Percentiles rank a stretch among this genome's conserved stretches.
These are phyloP conservation scores for Neosilurus hyrtlii DNA, from an alignment of 2,797 vertebrate genomes.

Conservation along the genomic window DNA sequence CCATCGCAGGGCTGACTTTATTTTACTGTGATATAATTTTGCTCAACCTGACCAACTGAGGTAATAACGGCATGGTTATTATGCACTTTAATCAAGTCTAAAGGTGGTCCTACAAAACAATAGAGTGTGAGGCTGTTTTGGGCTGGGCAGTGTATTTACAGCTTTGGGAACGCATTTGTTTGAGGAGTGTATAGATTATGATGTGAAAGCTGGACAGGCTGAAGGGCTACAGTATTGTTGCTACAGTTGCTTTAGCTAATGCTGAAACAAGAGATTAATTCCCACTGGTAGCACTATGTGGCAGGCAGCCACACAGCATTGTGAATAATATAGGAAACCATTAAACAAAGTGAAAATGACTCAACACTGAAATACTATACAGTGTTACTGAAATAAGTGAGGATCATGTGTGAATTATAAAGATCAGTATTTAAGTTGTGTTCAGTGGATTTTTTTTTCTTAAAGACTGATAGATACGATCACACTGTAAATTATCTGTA, in stretches of 20 bases:
- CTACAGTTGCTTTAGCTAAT: background rate
- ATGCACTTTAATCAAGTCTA: too few species aligned
- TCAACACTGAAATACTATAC: background rate
- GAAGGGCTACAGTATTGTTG: background rate
- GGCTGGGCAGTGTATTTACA: too few species aligned
- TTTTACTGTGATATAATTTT: too few species aligned
- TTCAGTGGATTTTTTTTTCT: background rate
- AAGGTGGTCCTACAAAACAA: too few species aligned
- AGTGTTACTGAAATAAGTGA: background rate
- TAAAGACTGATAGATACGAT: background rate
- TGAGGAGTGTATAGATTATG: background rate
- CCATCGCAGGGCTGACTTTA: too few species aligned
- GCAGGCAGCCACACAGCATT: background rate
- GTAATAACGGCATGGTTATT: too few species aligned
- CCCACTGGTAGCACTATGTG: background rate
- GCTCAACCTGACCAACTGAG: too few species aligned
- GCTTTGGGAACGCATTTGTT: background rate
- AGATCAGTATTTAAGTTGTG: background rate
- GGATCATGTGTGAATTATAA: background rate
- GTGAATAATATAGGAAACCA: background rate
- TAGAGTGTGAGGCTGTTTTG: too few species aligned
- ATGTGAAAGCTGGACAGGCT: background rate
- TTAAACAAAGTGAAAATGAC: background rate
- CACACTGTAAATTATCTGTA: background rate
- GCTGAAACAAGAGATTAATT: background rate